Evolutionary conservation across 2,888 invertebrate genomes (phyloP), one percentile per base, ranked within the genome.

Genomic region (Drosophila suboccidentalis): DNA sequence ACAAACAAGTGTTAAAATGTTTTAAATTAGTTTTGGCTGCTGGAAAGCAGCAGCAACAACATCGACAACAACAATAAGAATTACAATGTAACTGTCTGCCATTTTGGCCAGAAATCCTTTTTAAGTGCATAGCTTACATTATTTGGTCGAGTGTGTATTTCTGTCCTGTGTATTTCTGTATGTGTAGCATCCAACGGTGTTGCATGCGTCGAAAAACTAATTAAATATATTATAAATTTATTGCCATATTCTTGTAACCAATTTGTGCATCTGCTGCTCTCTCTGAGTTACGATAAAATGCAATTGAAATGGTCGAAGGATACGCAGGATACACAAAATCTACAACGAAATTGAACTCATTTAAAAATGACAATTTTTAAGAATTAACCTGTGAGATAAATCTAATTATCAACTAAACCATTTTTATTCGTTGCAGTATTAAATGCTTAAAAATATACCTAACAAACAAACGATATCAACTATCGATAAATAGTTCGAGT

Each of bases 1-100:
- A 44, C 65, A 72, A 82, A 82, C 87, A 87, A 83, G 88, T 86
- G 86, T 83, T 86, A 81, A 89, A 87, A 89, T 89, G 82, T 89
- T 89, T 87, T 67, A 84, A 89, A 87, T 87, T 89, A 87, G 87
- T 89, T 87, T 89, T 88, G 50, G 69, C 75, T 55, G 67, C 60
- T 61, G 75, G 46, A 49, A 67, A 50, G 59, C 60, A 76, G 38
- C 41, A 60, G 49, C 46, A 60, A 57, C 32, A 63, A 47, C 55
- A 43, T 44, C 26, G 59, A 36, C 15, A 43, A 34, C 51, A 60
- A 34, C 51, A 60, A 38, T 54, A 29, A 13, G 58, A 53, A 70
- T 64, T 80, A 75, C 74, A 82, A 75, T 76, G 59, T 63, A 67
- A 70, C 64, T 69, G 69, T 71, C 55, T 26, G 49, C 39, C 57